These are phyloP conservation scores for Pachycephus smyrnensis DNA, from an alignment of 2,888 invertebrate species.

Conservation along the genomic window DNA sequence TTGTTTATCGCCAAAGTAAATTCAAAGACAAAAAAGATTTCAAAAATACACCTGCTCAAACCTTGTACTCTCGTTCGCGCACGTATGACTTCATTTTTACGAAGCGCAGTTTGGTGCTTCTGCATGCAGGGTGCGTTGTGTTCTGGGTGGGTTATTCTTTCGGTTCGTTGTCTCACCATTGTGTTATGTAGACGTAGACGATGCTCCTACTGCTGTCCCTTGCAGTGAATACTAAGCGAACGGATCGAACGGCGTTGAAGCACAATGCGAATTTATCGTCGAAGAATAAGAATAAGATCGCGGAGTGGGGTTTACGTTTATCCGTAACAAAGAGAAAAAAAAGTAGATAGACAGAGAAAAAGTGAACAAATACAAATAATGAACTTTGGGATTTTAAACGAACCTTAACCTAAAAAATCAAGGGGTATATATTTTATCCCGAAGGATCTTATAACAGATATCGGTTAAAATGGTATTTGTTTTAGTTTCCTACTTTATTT, in stretches of 20 bases:
- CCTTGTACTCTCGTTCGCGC: constrained; percentile 35
- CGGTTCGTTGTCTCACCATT: constrained; percentile 62
- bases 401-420: background rate
- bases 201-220: constrained; percentile 41
- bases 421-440: background rate
- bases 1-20: background rate
- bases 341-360: background rate
- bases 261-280: constrained; percentile 47
- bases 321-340: background rate
- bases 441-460: background rate
- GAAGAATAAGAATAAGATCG: constrained; percentile 36
- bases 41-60: background rate
- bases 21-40: background rate
- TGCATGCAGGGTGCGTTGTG: constrained; percentile 52
- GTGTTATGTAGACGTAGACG: constrained; percentile 54
- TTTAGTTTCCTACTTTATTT: constrained; percentile 36
- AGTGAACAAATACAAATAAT: background rate
- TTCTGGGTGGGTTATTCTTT: constrained; percentile 61
- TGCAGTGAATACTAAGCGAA: constrained; percentile 52
- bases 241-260: constrained; percentile 46
- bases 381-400: background rate
- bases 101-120: constrained; percentile 36
- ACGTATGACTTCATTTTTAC: constrained; percentile 42
- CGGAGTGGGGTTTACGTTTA: background rate
- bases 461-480: constrained; percentile 28